Percentiles rank a stretch among this genome's conserved stretches.
Evolutionary conservation across 2,888 invertebrate genomes (phyloP).

Genomic region (Himalopsyche kuldschensis): DNA sequence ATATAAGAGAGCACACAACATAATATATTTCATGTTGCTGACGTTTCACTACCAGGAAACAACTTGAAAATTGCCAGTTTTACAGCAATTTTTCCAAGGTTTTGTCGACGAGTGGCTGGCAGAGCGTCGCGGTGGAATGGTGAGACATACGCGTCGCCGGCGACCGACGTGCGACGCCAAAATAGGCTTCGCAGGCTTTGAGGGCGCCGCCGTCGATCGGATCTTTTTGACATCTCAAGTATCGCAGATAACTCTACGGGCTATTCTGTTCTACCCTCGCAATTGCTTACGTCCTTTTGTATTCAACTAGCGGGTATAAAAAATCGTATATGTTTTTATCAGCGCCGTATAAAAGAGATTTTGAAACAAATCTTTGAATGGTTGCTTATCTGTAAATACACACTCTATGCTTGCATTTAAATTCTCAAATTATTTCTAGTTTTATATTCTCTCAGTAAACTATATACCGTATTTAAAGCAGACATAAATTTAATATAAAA

Average conservation of each 20-base stretch:
- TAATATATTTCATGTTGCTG: too few species aligned
- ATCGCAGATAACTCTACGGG: slow-evolving; percentile 20
- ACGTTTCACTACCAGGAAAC: not conserved
- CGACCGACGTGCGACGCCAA: not conserved
- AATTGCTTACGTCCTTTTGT: not conserved
- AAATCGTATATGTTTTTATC: not conserved
- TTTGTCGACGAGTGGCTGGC: not conserved
- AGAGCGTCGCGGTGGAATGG: not conserved
- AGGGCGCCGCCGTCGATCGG: slow-evolving; percentile 26
- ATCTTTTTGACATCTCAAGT: slow-evolving; percentile 37
- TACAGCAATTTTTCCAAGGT: not conserved
- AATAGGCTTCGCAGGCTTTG: not conserved
- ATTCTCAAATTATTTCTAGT: too few species aligned
- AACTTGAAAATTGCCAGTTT: not conserved
- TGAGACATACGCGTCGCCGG: not conserved
- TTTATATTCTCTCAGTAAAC: too few species aligned
- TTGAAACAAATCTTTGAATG: not conserved
- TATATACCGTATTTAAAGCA: too few species aligned
- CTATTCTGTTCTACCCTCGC: slow-evolving; percentile 6
- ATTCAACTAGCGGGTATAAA: not conserved
- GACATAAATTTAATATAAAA: too few species aligned
- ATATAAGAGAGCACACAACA: too few species aligned
- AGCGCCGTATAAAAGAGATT: not conserved
- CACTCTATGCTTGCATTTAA: not conserved
- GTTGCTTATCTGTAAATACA: not conserved